Conservation (phyloP, 2,797 vertebrate genomes). For the Masticophis lateralis region DNA sequence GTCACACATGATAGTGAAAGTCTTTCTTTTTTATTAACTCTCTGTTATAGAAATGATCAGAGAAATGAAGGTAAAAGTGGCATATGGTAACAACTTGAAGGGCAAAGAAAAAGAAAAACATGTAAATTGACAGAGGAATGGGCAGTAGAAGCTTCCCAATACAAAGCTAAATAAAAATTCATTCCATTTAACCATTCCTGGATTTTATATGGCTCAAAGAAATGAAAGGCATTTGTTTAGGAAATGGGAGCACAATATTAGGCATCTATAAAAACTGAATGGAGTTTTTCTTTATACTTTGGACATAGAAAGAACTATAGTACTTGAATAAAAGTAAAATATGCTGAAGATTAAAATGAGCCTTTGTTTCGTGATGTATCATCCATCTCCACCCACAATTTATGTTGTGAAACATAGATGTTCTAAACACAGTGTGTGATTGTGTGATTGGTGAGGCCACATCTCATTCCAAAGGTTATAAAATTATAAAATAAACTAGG, state of each 20-base stretch:
- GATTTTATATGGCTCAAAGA: neutral
- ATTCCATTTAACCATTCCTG: neutral
- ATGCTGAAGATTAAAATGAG: neutral
- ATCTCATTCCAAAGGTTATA: fast-evolving
- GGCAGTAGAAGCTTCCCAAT: neutral
- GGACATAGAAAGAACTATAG: neutral
- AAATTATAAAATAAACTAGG: neutral
- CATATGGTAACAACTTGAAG: neutral
- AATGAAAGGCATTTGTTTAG: neutral
- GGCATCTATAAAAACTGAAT: neutral
- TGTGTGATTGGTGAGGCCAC: neutral
- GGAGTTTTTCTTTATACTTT: neutral
- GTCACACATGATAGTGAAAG: neutral
- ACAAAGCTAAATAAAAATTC: neutral
- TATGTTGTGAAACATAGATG: neutral
- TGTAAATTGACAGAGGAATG: neutral
- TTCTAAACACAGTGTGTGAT: neutral
- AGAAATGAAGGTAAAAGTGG: neutral
- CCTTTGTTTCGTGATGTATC: neutral
- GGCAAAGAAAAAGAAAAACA: neutral
- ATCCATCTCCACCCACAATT: neutral
- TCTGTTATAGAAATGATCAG: neutral
- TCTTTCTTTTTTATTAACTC: slow-evolving; percentile 26
- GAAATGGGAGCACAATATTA: neutral
- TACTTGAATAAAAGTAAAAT: slow-evolving; percentile 23